phyloP scores from a whole-genome alignment of 2,113 vertebrate species.

The Salvelinus alpinus region DNA sequence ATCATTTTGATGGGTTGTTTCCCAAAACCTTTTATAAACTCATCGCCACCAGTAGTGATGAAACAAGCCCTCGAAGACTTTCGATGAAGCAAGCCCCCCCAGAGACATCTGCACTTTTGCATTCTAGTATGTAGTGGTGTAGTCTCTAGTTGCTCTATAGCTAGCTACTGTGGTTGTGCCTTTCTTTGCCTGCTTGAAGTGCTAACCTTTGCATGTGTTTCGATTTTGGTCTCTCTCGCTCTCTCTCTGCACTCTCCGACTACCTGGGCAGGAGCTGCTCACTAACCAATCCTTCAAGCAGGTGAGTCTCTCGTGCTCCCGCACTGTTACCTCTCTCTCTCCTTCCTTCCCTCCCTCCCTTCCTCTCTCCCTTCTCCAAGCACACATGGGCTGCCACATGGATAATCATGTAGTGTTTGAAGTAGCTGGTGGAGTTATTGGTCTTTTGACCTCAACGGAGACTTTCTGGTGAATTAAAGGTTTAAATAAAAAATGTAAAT shows the following conservation, averaged over 20 bases:
- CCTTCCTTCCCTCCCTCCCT: too few relatives aligned
- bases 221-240: conserved; percentile 71
- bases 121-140: not conserved
- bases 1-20: too few relatives aligned
- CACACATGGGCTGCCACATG: not conserved
- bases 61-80: conserved; percentile 48
- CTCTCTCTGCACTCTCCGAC: conserved; percentile 68
- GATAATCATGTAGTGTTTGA: not conserved
- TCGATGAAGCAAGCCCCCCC: conserved; percentile 3
- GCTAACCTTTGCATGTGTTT: conserved; percentile 80
- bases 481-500: too few relatives aligned
- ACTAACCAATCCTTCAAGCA: conserved; percentile 91
- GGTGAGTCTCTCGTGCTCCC: conserved; percentile 77
- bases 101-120: conserved; percentile 42
- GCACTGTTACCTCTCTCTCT: too few relatives aligned
- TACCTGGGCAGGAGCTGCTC: conserved; percentile 91
- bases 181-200: conserved; percentile 58
- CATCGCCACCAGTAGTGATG: not conserved
- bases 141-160: not conserved
- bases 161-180: conserved; percentile 32
- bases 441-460: too few relatives aligned
- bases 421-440: not conserved
- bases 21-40: too few relatives aligned
- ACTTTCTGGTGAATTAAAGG: too few relatives aligned
- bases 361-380: too few relatives aligned